Conservation (phyloP, 2,888 invertebrate species). For the Tortrix viridana region DNA sequence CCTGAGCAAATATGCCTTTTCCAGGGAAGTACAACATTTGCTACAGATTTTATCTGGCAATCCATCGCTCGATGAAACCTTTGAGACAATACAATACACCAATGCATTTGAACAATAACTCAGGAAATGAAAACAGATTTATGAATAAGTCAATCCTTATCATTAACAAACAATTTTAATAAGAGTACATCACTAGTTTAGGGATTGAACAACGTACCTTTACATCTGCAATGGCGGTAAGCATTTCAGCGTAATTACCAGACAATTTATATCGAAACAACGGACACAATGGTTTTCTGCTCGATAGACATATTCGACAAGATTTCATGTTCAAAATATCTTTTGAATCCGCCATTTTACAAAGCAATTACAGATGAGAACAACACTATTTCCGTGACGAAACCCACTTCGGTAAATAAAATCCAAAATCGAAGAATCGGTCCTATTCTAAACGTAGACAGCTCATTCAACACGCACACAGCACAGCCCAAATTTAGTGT, state of each 20-base stretch:
- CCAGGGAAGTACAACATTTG: constrained; percentile 74
- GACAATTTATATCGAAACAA: constrained; percentile 77
- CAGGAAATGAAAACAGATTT: constrained; percentile 7
- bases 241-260: constrained; percentile 82
- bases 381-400: constrained; percentile 17
- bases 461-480: background rate
- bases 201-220: constrained; percentile 59
- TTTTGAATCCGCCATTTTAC: constrained; percentile 58
- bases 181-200: constrained; percentile 37
- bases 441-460: background rate
- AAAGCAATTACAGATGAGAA: constrained; percentile 17
- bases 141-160: constrained; percentile 18
- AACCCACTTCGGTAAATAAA: constrained; percentile 13
- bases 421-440: constrained; percentile 31
- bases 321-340: constrained; percentile 66
- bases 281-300: constrained; percentile 73
- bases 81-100: constrained; percentile 23
- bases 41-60: constrained; percentile 76
- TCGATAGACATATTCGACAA: constrained; percentile 76
- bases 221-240: constrained; percentile 78
- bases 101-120: constrained; percentile 2
- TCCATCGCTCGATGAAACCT: constrained; percentile 78
- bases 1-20: constrained; percentile 77
- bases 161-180: constrained; percentile 28
- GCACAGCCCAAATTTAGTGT: constrained; percentile 32